These are phyloP conservation scores for Axis porcinus DNA, from an alignment of 2,113 vertebrate genomes.

Conservation along the genomic window DNA sequence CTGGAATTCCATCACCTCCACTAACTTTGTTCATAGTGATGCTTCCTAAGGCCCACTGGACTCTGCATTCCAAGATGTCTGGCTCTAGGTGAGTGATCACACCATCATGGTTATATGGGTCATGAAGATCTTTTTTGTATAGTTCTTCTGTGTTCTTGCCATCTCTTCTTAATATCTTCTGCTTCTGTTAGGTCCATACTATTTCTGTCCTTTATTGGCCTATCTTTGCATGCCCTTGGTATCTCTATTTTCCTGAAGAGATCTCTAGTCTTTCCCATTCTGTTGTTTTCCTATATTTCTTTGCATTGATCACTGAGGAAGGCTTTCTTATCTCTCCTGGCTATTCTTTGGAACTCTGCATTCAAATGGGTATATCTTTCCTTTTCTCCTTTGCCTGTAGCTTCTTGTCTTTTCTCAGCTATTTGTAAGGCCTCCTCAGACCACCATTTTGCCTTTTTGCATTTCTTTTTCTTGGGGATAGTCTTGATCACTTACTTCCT, in stretches of 20 bases:
- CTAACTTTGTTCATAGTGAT: not conserved
- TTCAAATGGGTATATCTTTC: not conserved
- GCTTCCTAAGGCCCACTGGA: not conserved
- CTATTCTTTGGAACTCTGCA: not conserved
- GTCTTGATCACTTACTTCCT: not conserved
- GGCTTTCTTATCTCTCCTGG: not conserved
- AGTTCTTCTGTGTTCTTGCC: not conserved
- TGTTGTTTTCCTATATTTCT: not conserved
- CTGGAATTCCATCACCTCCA: not conserved
- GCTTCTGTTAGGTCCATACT: not conserved
- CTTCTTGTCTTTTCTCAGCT: not conserved
- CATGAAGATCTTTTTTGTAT: not conserved
- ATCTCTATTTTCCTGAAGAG: not conserved
- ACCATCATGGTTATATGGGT: not conserved
- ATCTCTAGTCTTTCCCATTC: not conserved
- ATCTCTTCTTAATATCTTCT: not conserved
- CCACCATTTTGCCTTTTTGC: not conserved
- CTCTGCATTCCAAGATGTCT: fast-evolving
- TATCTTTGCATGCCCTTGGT: not conserved
- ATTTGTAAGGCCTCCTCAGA: not conserved
- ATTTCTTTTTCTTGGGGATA: not conserved
- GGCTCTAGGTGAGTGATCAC: not conserved
- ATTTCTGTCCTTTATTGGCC: not conserved
- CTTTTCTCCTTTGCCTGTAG: not conserved
- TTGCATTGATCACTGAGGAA: not conserved